Evolutionary conservation across 1,140 invertebrate species (phyloP), one percentile per base, ranked within the genome.

Genomic region (Drosophila ananassae): DNA sequence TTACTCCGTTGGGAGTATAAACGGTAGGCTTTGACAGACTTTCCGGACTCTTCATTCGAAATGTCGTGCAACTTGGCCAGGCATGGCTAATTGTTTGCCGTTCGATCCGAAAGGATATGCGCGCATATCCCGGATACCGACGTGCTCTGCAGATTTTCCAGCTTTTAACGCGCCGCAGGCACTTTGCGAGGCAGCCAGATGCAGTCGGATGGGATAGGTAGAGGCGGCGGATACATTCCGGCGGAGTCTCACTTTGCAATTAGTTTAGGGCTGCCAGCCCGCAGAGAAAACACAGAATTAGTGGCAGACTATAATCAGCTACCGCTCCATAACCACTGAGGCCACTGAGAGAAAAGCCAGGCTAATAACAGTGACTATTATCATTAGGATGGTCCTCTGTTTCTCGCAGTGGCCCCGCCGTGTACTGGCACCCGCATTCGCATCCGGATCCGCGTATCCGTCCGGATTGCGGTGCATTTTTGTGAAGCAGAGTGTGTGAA

Each of bases 211-310:
- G 68, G 24, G 44, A 24, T 21, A 21, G 5, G 24, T 24, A 13
- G 7, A 10, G 3, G 7, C 10, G 10, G 34, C 8, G 1, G 8
- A 21, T 37, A 37, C 34, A 37, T 37, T 37, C 10, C 34, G 57
- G 46, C 24, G 13, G 12, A 60, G 69, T 73, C 72, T 75, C 72
- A 53, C 34, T 75, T 75, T 73, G 72, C 72, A 75, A 75, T 75
- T 75, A 75, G 72, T 75, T 75, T 66, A 75, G 72, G 72, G 72
- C 48, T 75, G 67, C 28, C 47, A 51, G 68, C 37, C 66, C 68
- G 72, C 72, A 64, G 59, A 52, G 66, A 69, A 56, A 69, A 69
- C 63, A 69, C 66, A 68, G 50, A 69, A 69, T 69, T 69, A 69
- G 66, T 68, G 64, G 63, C 63, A 50, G 63, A 69, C 66, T 69